Evolutionary conservation across 2,797 vertebrate species (phyloP).

Genomic region (Falco novaeseelandiae): DNA sequence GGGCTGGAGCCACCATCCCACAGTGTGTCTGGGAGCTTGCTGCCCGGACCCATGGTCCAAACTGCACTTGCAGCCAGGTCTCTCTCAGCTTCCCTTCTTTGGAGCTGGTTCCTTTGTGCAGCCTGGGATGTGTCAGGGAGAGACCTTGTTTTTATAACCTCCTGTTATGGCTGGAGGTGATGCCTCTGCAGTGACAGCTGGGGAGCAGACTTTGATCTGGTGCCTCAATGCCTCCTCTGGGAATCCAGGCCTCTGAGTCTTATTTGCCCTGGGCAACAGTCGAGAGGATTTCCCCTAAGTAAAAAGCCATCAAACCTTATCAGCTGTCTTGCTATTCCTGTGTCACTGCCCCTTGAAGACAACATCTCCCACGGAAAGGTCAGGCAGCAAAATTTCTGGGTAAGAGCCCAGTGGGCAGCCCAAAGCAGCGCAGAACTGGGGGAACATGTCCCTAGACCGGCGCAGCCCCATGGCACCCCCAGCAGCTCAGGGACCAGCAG

Average conservation of each 20-base stretch:
- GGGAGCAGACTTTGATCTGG: slow-evolving; percentile 49
- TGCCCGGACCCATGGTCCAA: background rate
- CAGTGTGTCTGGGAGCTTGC: background rate
- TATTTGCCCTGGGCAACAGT: slow-evolving; percentile 30
- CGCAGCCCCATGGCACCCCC: background rate
- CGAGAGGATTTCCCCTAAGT: slow-evolving; percentile 23
- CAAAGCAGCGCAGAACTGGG: background rate
- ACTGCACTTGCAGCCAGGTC: background rate
- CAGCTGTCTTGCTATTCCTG: slow-evolving; percentile 12
- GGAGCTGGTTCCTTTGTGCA: background rate
- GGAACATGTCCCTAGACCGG: accelerated
- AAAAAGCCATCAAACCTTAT: slow-evolving; percentile 36
- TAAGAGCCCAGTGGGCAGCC: background rate
- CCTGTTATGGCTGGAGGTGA: slow-evolving; percentile 46
- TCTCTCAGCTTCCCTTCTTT: background rate
- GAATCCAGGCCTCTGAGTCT: slow-evolving; percentile 48
- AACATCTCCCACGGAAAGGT: background rate
- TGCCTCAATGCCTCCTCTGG: slow-evolving; percentile 21
- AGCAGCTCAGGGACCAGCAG: background rate
- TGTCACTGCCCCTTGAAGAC: background rate
- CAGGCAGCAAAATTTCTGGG: background rate
- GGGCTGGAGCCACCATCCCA: background rate
- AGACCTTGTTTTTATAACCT: slow-evolving; percentile 53
- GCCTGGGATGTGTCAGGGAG: slow-evolving; percentile 7
- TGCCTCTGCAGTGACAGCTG: background rate